Percentiles rank a stretch among this genome's conserved stretches.
Conservation (phyloP, 2,888 invertebrate species). For the Pterostichus niger region DNA sequence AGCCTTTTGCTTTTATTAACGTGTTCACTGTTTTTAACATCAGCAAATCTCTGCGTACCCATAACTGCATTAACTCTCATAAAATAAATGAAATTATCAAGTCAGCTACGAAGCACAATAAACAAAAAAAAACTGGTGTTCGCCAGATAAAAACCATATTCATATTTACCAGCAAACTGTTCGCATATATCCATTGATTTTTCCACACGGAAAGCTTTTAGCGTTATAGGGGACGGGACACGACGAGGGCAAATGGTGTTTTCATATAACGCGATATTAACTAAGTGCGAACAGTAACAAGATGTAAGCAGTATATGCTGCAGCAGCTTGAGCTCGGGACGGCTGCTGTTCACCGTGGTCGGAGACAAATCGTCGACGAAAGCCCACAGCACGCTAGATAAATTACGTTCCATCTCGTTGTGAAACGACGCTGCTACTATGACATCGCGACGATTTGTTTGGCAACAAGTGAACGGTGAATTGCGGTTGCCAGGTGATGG, state of each 20-base stretch:
- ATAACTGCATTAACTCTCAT: constrained; percentile 41
- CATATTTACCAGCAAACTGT: constrained; percentile 39
- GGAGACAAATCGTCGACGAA: constrained; percentile 31
- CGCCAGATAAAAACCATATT: constrained; percentile 48
- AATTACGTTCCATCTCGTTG: constrained; percentile 40
- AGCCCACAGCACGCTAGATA: constrained; percentile 30
- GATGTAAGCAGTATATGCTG: constrained; percentile 42
- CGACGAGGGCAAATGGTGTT: constrained; percentile 38
- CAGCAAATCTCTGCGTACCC: constrained; percentile 21
- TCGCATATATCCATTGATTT: constrained; percentile 46
- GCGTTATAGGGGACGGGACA: constrained; percentile 40
- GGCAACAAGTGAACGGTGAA: constrained; percentile 52
- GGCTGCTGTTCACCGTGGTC: constrained; percentile 3
- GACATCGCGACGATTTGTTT: constrained; percentile 53
- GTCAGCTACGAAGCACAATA: constrained; percentile 33
- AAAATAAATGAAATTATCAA: constrained; percentile 50
- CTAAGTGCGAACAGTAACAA: constrained; percentile 56
- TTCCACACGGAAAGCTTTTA: constrained; percentile 50
- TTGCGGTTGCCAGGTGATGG: constrained; percentile 35
- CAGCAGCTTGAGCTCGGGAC: background rate
- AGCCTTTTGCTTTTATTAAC: constrained; percentile 35
- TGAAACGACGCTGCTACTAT: constrained; percentile 27
- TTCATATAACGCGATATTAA: constrained; percentile 58
- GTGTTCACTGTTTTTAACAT: constrained; percentile 37
- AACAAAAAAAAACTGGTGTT: constrained; percentile 22